Evolutionary conservation across 2,888 invertebrate species (phyloP).

Genomic region (Coecobrya sp.): DNA sequence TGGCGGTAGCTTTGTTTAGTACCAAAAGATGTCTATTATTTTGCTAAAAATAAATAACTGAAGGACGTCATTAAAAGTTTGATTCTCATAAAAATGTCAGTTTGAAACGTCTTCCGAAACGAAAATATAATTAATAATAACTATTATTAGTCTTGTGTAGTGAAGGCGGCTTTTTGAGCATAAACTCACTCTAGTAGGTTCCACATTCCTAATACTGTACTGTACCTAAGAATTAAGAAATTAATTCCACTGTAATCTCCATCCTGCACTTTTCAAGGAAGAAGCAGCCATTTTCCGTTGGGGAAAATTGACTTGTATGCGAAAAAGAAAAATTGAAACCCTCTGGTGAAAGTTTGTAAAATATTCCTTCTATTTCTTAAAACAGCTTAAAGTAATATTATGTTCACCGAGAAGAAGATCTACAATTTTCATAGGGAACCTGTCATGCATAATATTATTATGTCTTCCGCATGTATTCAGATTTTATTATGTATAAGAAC

Average conservation of each 20-base stretch:
- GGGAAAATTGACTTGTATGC: slow-evolving; percentile 59
- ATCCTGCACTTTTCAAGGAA: slow-evolving; percentile 30
- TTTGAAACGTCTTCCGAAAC: not conserved
- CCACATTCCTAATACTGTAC: not conserved
- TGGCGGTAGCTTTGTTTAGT: not conserved
- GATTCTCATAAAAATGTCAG: slow-evolving; percentile 32
- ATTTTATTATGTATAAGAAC: not conserved
- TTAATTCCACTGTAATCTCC: slow-evolving; percentile 62
- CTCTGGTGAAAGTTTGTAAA: slow-evolving; percentile 40
- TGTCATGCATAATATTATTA: slow-evolving; percentile 49
- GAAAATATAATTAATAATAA: not conserved
- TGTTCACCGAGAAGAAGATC: not conserved
- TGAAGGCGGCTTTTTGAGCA: not conserved
- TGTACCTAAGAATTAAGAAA: slow-evolving; percentile 57
- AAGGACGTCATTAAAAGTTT: slow-evolving; percentile 39
- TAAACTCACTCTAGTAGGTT: not conserved
- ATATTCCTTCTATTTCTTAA: slow-evolving; percentile 14
- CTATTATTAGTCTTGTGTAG: too few relatives aligned
- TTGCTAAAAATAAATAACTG: not conserved
- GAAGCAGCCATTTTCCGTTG: slow-evolving; percentile 19
- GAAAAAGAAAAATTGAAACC: slow-evolving; percentile 37
- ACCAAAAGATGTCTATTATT: not conserved
- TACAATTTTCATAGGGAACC: slow-evolving; percentile 3
- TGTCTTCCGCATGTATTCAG: not conserved
- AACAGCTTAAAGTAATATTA: slow-evolving; percentile 17